A percentile compares a stretch with the other conserved stretches of the same genome.
phyloP scores from a whole-genome alignment of 2,113 vertebrate species.

The Vulpes lagopus region DNA sequence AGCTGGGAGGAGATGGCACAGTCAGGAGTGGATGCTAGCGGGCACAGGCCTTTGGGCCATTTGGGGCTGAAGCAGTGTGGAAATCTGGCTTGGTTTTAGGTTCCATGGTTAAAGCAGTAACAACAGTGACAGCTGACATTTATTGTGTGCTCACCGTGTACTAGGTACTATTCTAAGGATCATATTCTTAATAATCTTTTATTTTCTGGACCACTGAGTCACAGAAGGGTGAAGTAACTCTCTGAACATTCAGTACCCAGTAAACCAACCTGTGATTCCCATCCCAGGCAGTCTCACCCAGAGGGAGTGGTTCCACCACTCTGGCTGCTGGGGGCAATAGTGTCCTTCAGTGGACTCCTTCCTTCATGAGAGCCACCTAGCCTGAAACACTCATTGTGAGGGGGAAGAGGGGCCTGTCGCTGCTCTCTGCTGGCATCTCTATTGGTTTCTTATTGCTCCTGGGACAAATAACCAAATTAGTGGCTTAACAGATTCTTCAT shows the following conservation, averaged over 20 bases:
- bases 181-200: not conserved
- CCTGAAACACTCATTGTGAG: too few relatives aligned
- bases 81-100: not conserved
- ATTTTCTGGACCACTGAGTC: not conserved
- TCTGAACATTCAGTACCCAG: not conserved
- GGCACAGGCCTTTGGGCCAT: not conserved
- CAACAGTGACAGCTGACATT: not conserved
- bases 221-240: not conserved
- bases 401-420: not conserved
- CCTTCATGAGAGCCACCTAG: not conserved
- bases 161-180: not conserved
- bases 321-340: not conserved
- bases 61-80: not conserved
- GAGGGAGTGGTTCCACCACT: not conserved
- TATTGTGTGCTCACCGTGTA: not conserved
- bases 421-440: not conserved
- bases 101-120: conserved; percentile 64
- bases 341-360: not conserved
- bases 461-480: not conserved
- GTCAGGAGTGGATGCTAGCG: not conserved
- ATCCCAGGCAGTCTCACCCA: not conserved
- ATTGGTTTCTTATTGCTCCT: not conserved
- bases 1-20: not conserved
- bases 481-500: not conserved
- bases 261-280: not conserved